Evolutionary conservation across 2,888 invertebrate species (phyloP), one percentile per base, ranked within the genome.

Genomic region (Tortricodes alternella): DNA sequence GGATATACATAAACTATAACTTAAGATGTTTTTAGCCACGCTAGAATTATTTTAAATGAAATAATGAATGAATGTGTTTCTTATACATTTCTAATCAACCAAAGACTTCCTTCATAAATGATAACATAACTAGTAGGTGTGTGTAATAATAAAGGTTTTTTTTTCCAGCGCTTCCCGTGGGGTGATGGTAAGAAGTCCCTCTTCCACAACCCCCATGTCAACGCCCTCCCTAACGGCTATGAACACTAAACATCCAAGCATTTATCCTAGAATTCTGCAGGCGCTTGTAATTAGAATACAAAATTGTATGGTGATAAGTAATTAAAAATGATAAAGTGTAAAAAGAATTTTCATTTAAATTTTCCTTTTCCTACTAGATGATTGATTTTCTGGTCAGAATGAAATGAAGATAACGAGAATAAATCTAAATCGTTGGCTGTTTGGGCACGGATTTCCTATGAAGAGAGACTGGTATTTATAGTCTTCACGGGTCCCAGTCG

Each of bases 131-230:
- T 38, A 16, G n/a, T 18, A 4, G 9, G 8, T 18, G 15, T 16
- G 18, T 51, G 39, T 52, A 24, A 49, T 27, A 37, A 24, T 38
- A 13, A 53, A 19, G 18, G 27, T 53, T 46, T 43, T 53, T 49
- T 61, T 61, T 91, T 91, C 34, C 89, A 95, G 94, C 93, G 95
- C 64, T 98, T 97, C 92, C 98, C 98, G 52, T 98, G 98, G 98
- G 97, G 97, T 67, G 97, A 98, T 74, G 98, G 98, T 62, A 94
- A 95, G 83, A 94, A 95, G 77, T 92, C 94, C 5, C 89, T 98
- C 60, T 97, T 98, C 93, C 97, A 98, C 92, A 97, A 97, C 85
- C 94, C 95, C 49, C 93, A 94, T 66, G 80, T 89, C 61, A 97
- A 97, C 67, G 89, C 97, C 32, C 91, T 97, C 53, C 96, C 97